Evolutionary conservation across 1,140 invertebrate genomes (phyloP).

Genomic region (Orchestia grillus): DNA sequence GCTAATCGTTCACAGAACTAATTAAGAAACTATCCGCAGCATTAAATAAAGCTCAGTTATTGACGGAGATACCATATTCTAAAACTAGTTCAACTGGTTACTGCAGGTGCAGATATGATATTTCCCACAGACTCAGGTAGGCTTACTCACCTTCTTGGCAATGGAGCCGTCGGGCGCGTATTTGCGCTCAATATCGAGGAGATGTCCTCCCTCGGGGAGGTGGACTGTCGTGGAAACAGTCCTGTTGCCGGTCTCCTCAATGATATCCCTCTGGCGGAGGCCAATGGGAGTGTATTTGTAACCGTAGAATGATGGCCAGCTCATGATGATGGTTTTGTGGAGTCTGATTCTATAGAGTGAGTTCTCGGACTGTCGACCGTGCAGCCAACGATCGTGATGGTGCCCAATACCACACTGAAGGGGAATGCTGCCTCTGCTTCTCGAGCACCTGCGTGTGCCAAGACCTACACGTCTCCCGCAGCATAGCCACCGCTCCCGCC

Average conservation of each 20-base stretch:
- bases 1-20: background rate
- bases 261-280: constrained; percentile 67
- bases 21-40: background rate
- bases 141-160: constrained; percentile 66
- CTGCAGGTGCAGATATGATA: background rate
- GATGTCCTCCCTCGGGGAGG: constrained; percentile 66
- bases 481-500: background rate
- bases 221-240: constrained; percentile 67
- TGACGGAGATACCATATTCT: background rate
- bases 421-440: background rate
- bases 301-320: constrained; percentile 68
- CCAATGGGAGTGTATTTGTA: constrained; percentile 68
- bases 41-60: background rate
- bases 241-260: constrained; percentile 63
- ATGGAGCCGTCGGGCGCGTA: constrained; percentile 66
- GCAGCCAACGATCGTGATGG: constrained; percentile 58
- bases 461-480: background rate
- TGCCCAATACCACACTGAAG: constrained; percentile 64
- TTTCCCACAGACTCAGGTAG: background rate
- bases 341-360: constrained; percentile 59
- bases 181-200: constrained; percentile 67
- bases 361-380: constrained; percentile 40
- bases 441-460: background rate
- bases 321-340: constrained; percentile 60
- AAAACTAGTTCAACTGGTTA: background rate